Base-by-base conservation (phyloP, 2,888 invertebrate species). In the Pammene aurita region DNA sequence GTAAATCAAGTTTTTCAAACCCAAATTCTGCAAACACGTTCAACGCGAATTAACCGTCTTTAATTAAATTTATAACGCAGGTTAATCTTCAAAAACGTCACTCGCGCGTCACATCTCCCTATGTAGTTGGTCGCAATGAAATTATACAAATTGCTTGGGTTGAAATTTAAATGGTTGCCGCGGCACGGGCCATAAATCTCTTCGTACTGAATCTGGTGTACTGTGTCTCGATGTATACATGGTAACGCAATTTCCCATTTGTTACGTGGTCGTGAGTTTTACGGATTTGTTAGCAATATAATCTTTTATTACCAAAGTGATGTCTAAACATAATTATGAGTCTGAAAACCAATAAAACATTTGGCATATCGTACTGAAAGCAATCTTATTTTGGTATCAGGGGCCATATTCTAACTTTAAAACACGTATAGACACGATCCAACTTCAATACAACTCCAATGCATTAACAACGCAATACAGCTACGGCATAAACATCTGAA, bases 91-190 rank as follows among this genome's bases (percentile, higher is more conserved):
- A 38, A 58, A 50, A 64, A 68, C 57, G 63, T 35, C 50, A 38
- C 52, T 10, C 34, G 41, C 48, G 41, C 56, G 56, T 67, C 67
- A 56, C 42, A 57, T 52, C 9, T 67, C 55, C 38, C 56, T 18
- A 13, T 62, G 67, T 67, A 56, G 68, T 68, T 56, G 52, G 68
- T 68, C 63, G 50, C 62, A 56, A 68, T 58, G 63, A 65, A 69
- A 69, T 69, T 65, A 69, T 69, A 69, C 69, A 69, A 69, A 69
- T 69, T 38, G 60, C 64, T 60, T 35, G 18, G 44, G 41, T 52
- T 58, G 64, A 65, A 69, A 69, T 69, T 64, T 69, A 55, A 65
- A 60, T 46, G 65, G 64, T 16, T 57, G 18, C 68, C 65, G 55
- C 68, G 52, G 52, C 67, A 54, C 18, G 26, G n/a, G 50, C 34